phyloP scores from a whole-genome alignment of 1,140 invertebrate genomes.

The Antheraea pernyi region DNA sequence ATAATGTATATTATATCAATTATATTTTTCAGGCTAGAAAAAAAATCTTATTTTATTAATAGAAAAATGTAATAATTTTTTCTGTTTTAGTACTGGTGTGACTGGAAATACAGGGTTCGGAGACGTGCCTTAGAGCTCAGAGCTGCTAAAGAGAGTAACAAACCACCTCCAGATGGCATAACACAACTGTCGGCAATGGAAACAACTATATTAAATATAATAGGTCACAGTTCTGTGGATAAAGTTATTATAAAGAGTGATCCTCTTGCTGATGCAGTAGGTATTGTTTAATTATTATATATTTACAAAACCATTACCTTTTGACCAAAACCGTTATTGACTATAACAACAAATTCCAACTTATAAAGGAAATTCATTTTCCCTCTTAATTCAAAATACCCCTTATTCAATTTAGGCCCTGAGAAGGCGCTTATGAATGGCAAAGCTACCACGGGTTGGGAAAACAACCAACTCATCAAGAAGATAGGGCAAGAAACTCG shows the following conservation, averaged over 20 bases:
- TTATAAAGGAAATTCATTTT: too few species aligned
- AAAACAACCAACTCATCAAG: too few species aligned
- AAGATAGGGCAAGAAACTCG: too few species aligned
- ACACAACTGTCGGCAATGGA: slow-evolving; percentile 34
- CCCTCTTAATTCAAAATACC: too few species aligned
- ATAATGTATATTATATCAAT: too few species aligned
- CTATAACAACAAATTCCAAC: too few species aligned
- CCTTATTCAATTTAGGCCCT: too few species aligned
- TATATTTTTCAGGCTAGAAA: not conserved
- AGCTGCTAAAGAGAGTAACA: slow-evolving; percentile 33
- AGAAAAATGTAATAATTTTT: not conserved
- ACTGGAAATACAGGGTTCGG: slow-evolving; percentile 44
- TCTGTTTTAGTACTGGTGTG: slow-evolving; percentile 48
- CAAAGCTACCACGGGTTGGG: too few species aligned
- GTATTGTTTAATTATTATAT: not conserved
- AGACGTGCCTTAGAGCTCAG: slow-evolving; percentile 40
- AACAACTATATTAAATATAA: slow-evolving; percentile 36
- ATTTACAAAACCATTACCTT: too few species aligned
- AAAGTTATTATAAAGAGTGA: slow-evolving; percentile 39
- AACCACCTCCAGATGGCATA: slow-evolving; percentile 34
- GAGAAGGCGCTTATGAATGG: too few species aligned
- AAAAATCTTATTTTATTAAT: not conserved
- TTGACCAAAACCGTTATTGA: too few species aligned
- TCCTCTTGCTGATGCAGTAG: slow-evolving; percentile 36
- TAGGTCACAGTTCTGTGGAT: slow-evolving; percentile 35